Percentiles rank a stretch among this genome's conserved stretches.
These are phyloP conservation scores for Paraescarpia echinospica DNA, from an alignment of 1,140 invertebrate genomes.

Conservation along the genomic window DNA sequence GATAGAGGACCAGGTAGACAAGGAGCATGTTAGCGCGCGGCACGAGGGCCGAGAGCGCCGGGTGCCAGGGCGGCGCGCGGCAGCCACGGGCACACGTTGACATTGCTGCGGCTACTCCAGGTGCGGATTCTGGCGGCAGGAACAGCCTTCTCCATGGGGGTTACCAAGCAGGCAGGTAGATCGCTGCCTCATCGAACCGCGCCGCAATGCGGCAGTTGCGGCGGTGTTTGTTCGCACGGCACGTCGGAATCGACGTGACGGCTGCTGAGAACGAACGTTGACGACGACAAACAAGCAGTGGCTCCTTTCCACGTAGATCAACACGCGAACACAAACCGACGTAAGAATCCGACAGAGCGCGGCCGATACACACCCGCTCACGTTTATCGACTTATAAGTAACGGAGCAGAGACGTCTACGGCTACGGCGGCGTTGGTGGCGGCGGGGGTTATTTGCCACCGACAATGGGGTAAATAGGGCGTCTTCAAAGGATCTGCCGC, in stretches of 20 bases:
- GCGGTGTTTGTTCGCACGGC: neutral
- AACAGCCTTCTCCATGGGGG: neutral
- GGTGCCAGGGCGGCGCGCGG: neutral
- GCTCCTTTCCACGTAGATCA: neutral
- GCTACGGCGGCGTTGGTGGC: neutral
- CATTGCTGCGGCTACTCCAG: neutral
- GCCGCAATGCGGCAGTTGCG: neutral
- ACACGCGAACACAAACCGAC: neutral
- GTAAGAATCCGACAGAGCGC: neutral
- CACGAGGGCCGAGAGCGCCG: neutral
- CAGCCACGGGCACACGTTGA: neutral
- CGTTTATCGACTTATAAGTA: conserved; percentile 6
- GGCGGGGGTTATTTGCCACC: neutral
- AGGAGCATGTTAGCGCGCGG: conserved; percentile 1
- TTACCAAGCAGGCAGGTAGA: neutral
- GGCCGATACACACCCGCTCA: neutral
- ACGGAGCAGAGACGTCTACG: neutral
- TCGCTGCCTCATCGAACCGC: conserved; percentile 2
- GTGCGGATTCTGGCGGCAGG: neutral
- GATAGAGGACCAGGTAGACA: conserved; percentile 11
- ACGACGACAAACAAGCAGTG: neutral
- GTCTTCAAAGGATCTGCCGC: neutral
- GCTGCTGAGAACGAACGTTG: neutral
- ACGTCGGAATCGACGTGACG: neutral
- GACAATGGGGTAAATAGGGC: neutral